These are phyloP conservation scores for Edolisoma coerulescens DNA, from an alignment of 2,113 vertebrate genomes.

Conservation along the genomic window DNA sequence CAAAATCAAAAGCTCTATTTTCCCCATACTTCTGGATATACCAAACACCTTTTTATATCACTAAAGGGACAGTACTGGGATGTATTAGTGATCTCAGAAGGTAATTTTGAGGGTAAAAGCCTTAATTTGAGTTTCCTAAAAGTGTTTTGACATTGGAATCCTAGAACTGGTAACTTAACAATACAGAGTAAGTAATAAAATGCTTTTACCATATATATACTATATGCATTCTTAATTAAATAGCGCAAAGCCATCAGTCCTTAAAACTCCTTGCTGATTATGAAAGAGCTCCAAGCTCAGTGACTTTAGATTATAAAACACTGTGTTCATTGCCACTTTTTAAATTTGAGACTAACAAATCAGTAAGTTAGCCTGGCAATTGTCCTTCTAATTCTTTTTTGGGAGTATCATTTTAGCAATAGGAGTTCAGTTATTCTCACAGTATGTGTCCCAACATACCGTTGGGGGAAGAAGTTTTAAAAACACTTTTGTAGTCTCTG, in stretches of 20 bases:
- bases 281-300: not conserved
- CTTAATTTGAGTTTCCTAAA: not conserved
- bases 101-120: not conserved
- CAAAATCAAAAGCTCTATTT: not conserved
- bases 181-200: not conserved
- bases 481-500: not conserved
- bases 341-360: not conserved
- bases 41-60: not conserved
- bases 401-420: not conserved
- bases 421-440: not conserved
- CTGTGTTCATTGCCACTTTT: not conserved
- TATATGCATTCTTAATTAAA: not conserved
- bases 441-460: not conserved
- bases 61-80: not conserved
- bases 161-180: not conserved
- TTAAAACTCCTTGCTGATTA: not conserved
- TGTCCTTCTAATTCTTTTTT: not conserved
- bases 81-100: not conserved
- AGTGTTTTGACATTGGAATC: not conserved
- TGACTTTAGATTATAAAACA: not conserved
- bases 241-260: not conserved
- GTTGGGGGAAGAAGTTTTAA: not conserved
- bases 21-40: not conserved
- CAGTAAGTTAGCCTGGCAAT: not conserved
- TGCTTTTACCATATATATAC: not conserved